Conservation (phyloP, 2,113 vertebrate genomes). For the Pteronura brasiliensis region DNA sequence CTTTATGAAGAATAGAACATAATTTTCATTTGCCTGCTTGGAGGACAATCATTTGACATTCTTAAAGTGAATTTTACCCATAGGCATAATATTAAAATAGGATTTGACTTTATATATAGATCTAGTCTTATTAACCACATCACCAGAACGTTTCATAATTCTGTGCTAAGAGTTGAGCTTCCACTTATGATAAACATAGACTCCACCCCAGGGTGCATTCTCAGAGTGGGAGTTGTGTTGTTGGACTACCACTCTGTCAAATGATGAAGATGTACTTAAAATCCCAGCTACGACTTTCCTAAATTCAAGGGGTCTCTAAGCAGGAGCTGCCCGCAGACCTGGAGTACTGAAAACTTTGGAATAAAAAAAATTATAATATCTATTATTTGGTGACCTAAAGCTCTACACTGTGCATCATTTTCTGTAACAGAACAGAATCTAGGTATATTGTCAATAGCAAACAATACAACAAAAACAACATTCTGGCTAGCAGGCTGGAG, state of each 20-base stretch:
- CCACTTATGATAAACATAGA: neutral
- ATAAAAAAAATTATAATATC: neutral
- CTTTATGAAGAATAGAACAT: neutral
- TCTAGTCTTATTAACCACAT: conserved; percentile 2
- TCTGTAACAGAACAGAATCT: neutral
- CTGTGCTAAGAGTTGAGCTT: conserved; percentile 15
- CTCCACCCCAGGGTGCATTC: neutral
- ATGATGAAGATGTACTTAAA: neutral
- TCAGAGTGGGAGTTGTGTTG: neutral
- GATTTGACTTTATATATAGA: neutral
- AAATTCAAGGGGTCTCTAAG: neutral
- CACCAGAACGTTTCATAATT: neutral
- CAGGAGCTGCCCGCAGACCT: neutral
- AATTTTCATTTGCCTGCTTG: conserved; percentile 40
- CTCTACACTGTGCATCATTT: neutral
- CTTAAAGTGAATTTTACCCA: conserved; percentile 27
- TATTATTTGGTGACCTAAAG: neutral
- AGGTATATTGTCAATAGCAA: neutral
- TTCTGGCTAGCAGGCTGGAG: neutral
- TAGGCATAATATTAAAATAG: conserved; percentile 17
- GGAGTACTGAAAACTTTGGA: neutral
- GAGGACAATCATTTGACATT: neutral
- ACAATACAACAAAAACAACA: neutral
- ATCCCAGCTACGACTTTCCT: neutral
- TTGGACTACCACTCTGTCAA: neutral